Base-by-base conservation (phyloP, 2,797 vertebrate genomes). In the Microchirus variegatus region DNA sequence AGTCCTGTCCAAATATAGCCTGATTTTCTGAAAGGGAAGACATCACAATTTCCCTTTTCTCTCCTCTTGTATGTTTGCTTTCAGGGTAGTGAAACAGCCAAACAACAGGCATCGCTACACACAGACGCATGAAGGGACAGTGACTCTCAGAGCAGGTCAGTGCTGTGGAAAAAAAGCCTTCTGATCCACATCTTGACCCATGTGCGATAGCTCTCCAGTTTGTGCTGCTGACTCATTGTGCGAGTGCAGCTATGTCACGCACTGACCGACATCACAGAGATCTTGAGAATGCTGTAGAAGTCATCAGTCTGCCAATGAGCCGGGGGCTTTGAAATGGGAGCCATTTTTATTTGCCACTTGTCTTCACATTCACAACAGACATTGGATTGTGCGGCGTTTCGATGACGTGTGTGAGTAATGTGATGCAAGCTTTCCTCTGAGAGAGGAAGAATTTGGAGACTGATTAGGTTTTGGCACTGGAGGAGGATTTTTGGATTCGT, bases 1-100 rank as follows among this genome's bases (percentile, higher is more conserved):
- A n/a, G 0, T 17, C 8, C 50, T 42, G 42, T 82, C 74, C 78
- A 69, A 67, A 75, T 75, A 63, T 59, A 64, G 59, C 58, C 55
- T 51, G 56, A 64, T 53, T 70, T 41, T 68, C 14, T 53, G 37
- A 63, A 55, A 73, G 42, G 57, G 7, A 43, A 58, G n/a, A 65
- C 67, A 63, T 69, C 67, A 4, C 37, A 56, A 61, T 67, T 17
- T 59, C 36, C 37, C 37, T 4, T 59, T 43, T 55, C 17, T 37
- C 9, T 15, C 53, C 2, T 41, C 3, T 55, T 41, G 3, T 55
- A 26, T 19, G 67, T 78, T 79, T 76, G 63, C 54, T 72, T 77
- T 62, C 46, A 47, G 15, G 1, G 1, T 4, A 41, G 9, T 17
- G 9, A 60, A 48, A 53, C 42, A 46, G 48, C 11, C 22, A 31